Conservation (phyloP, 1,140 invertebrate species). For the Rhagoletis zephyria region DNA sequence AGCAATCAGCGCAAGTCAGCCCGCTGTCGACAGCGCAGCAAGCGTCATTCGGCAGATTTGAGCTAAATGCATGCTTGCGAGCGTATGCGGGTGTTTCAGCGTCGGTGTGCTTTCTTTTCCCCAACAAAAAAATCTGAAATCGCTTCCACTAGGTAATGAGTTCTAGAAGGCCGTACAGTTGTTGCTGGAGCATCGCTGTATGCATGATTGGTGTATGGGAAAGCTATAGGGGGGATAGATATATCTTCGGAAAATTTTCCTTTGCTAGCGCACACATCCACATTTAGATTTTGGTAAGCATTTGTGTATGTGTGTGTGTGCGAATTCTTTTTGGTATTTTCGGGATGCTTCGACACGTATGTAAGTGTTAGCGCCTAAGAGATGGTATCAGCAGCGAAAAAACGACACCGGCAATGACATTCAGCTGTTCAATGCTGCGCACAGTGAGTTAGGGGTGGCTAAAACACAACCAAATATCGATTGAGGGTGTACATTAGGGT, state of each 20-base stretch:
- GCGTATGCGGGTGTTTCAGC: not conserved
- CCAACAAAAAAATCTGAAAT: not conserved
- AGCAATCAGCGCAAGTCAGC: not conserved
- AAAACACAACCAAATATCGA: not conserved
- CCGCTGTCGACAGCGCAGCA: not conserved
- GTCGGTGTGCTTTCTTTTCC: not conserved
- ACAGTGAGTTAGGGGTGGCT: not conserved
- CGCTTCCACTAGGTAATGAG: not conserved
- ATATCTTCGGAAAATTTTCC: not conserved
- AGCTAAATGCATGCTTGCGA: not conserved
- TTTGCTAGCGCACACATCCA: not conserved
- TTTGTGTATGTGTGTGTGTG: not conserved
- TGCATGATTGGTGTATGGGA: not conserved
- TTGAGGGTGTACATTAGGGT: not conserved
- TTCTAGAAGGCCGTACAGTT: not conserved
- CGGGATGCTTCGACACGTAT: not conserved
- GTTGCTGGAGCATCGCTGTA: constrained; percentile 3
- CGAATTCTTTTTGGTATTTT: not conserved
- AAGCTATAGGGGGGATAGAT: too few species aligned
- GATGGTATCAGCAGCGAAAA: not conserved
- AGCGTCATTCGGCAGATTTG: not conserved
- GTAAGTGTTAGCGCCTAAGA: not conserved
- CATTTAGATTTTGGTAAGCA: not conserved
- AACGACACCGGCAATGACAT: not conserved
- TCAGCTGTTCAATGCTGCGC: not conserved